Evolutionary conservation across 2,888 invertebrate genomes (phyloP).

Genomic region (Callyntrura guangdongensis): DNA sequence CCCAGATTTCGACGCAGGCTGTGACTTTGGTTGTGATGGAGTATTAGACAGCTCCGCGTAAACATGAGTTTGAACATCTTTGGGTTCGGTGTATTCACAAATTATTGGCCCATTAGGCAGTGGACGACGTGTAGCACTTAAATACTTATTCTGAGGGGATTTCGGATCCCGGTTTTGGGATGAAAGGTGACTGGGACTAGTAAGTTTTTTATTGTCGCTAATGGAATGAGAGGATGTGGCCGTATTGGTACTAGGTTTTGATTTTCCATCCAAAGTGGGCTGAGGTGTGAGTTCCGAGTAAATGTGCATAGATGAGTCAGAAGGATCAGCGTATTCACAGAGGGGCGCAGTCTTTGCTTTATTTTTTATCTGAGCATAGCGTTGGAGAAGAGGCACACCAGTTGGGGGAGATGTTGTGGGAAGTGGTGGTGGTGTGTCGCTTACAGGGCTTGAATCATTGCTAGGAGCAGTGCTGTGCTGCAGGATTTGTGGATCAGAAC

Average conservation of each 20-base stretch:
- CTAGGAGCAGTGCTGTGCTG: conserved; percentile 37
- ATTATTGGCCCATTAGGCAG: conserved; percentile 75
- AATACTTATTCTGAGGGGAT: conserved; percentile 48
- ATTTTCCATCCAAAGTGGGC: conserved; percentile 63
- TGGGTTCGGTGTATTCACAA: conserved; percentile 85
- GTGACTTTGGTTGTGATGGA: conserved; percentile 51
- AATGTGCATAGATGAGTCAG: conserved; percentile 83
- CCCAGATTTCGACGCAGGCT: conserved; percentile 26
- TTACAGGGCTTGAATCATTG: conserved; percentile 68
- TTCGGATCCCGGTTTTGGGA: conserved; percentile 35
- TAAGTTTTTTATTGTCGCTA: conserved; percentile 13
- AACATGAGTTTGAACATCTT: conserved; percentile 84
- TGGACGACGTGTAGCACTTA: conserved; percentile 48
- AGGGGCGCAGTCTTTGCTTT: conserved; percentile 84
- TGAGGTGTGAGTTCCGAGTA: conserved; percentile 83
- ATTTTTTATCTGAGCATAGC: conserved; percentile 77
- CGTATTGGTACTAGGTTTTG: conserved; percentile 48
- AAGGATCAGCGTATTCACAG: conserved; percentile 87
- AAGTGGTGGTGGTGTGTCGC: conserved; percentile 69
- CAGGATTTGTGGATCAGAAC: conserved; percentile 50
- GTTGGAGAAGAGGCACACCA: conserved; percentile 63
- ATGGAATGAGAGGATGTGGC: conserved; percentile 48
- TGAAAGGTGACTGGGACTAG: conserved; percentile 62
- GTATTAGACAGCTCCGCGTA: conserved; percentile 82
- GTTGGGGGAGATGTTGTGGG: conserved; percentile 70